Evolutionary conservation across 2,113 vertebrate species (phyloP).

Genomic region (Noturus placidus): DNA sequence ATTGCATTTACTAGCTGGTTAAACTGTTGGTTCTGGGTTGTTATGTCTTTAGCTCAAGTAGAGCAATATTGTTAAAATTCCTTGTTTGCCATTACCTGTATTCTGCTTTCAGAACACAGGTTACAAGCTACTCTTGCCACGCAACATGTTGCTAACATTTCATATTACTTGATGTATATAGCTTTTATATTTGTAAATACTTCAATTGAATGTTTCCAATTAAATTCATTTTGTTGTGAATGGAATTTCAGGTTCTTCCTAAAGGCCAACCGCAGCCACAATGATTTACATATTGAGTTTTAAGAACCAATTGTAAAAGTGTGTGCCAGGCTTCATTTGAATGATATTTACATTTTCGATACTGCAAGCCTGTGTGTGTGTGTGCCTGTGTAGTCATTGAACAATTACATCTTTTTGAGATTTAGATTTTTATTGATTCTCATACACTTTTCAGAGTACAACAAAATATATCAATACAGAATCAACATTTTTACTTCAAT

Average conservation of each 20-base stretch:
- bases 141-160: constrained; percentile 24
- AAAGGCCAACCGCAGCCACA: not conserved
- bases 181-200: constrained; percentile 31
- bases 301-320: not conserved
- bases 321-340: not conserved
- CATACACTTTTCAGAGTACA: too few species aligned
- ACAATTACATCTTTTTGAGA: not conserved
- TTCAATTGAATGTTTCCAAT: constrained; percentile 34
- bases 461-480: too few species aligned
- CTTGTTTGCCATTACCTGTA: not conserved
- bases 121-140: not conserved
- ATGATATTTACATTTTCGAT: constrained; percentile 6
- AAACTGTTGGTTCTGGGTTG: not conserved
- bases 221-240: not conserved
- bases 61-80: not conserved
- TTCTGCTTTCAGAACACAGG: not conserved
- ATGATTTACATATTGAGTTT: not conserved
- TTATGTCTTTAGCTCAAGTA: not conserved
- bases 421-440: too few species aligned
- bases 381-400: not conserved
- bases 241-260: not conserved
- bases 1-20: not conserved
- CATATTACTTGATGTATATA: constrained; percentile 12
- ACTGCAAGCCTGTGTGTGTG: not conserved
- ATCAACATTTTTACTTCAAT: too few species aligned